A percentile compares a stretch with the other conserved stretches of the same genome.
Evolutionary conservation across 1,140 invertebrate species (phyloP).

Genomic region (Elymnias hypermnestra): DNA sequence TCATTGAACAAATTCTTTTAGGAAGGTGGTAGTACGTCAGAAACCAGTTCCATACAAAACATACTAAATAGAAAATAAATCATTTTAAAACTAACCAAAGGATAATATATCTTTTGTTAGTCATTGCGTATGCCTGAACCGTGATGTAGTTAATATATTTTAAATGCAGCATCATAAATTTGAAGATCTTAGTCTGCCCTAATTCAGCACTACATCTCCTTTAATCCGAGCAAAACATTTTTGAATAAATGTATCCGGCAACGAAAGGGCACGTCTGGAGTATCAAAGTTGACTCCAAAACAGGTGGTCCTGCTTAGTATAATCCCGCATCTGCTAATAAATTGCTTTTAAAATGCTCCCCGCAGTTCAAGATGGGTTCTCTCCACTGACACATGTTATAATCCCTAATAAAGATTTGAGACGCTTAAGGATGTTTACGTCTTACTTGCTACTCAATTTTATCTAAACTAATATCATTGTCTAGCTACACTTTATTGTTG

Average conservation of each 20-base stretch:
- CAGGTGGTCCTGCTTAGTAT: slow-evolving; percentile 62
- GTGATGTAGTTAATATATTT: no score
- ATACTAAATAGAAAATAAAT: no score
- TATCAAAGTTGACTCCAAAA: slow-evolving; percentile 38
- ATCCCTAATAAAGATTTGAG: slow-evolving; percentile 19
- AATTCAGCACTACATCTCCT: slow-evolving; percentile 19
- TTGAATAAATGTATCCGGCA: slow-evolving; percentile 50
- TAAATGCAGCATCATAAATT: not conserved
- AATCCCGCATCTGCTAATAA: slow-evolving; percentile 60
- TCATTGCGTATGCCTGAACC: no score
- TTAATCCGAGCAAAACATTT: slow-evolving; percentile 31
- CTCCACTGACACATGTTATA: slow-evolving; percentile 39
- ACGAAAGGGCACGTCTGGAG: slow-evolving; percentile 34
- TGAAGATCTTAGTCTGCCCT: not conserved
- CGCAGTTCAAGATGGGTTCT: slow-evolving; percentile 38
- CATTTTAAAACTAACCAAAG: no score
- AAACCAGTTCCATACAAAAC: no score
- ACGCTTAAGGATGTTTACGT: slow-evolving; percentile 6
- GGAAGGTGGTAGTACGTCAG: no score
- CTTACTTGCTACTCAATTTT: slow-evolving; percentile 9
- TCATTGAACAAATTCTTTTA: no score
- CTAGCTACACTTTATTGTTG: no score
- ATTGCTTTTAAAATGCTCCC: slow-evolving; percentile 46
- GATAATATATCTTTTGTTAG: no score
- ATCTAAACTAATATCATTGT: no score